Evolutionary conservation across 2,888 invertebrate genomes (phyloP).

Genomic region (Troides helena): DNA sequence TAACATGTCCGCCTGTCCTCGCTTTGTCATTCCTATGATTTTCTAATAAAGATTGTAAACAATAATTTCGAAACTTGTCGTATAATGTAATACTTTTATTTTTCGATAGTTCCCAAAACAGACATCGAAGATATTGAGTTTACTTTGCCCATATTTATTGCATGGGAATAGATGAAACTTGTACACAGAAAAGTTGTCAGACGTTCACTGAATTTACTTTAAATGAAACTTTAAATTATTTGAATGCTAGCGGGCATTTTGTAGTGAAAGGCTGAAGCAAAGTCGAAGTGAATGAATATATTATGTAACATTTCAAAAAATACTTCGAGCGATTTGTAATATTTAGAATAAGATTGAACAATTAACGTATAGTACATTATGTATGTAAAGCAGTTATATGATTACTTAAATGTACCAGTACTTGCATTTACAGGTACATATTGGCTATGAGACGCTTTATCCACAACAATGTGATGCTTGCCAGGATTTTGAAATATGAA

Average conservation of each 20-base stretch:
- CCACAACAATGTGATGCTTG: background rate
- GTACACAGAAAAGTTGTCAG: constrained; percentile 6
- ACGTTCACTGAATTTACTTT: constrained; percentile 12
- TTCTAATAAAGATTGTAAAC: background rate
- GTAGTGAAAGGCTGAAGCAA: background rate
- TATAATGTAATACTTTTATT: background rate
- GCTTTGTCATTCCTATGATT: constrained; percentile 35
- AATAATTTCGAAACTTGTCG: background rate
- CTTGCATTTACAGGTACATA: background rate
- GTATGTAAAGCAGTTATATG: background rate
- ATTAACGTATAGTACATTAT: background rate
- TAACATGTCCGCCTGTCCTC: constrained; percentile 43
- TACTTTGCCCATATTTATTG: constrained; percentile 2
- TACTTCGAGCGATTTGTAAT: background rate
- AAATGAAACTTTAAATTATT: constrained; percentile 11
- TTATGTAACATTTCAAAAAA: background rate
- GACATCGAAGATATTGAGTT: background rate
- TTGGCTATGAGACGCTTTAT: background rate
- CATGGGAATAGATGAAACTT: constrained; percentile 9
- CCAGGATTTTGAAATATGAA: background rate
- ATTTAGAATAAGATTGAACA: background rate
- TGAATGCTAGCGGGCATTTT: background rate
- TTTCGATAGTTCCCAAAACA: background rate
- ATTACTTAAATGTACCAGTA: background rate
- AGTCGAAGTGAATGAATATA: background rate